Conservation (phyloP, 2,797 vertebrate genomes). For the Crenichthys baileyi region DNA sequence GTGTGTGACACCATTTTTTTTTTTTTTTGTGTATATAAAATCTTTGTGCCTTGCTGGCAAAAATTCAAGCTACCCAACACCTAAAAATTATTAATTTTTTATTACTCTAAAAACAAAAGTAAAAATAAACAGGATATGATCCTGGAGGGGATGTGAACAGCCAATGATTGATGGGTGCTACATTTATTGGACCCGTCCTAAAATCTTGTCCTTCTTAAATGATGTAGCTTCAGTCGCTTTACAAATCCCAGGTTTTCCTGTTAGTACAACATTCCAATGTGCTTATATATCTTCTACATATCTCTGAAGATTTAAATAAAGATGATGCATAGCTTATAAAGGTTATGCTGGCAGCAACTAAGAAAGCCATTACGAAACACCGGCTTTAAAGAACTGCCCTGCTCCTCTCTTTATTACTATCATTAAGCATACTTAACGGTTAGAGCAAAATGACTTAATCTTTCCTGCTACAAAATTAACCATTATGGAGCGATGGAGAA, state of each 20-base stretch:
- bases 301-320: background rate
- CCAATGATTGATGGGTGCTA: background rate
- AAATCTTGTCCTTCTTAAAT: background rate
- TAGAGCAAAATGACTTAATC: background rate
- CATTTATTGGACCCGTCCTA: background rate
- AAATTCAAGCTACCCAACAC: background rate
- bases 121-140: background rate
- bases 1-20: no score
- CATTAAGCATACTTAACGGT: constrained; percentile 3
- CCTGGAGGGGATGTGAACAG: background rate
- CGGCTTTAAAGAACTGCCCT: background rate
- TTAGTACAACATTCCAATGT: background rate
- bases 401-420: background rate
- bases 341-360: background rate
- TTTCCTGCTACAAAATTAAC: background rate
- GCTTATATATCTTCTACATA: background rate
- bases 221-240: background rate
- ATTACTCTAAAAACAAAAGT: background rate
- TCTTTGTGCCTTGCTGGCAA: constrained; percentile 1
- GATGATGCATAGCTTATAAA: constrained; percentile 2
- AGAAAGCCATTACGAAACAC: constrained; percentile 5
- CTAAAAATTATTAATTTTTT: no score
- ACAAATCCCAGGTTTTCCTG: background rate
- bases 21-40: no score
- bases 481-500: background rate